Conservation (phyloP, 2,797 vertebrate genomes). For the Notoglanidium macrostoma region DNA sequence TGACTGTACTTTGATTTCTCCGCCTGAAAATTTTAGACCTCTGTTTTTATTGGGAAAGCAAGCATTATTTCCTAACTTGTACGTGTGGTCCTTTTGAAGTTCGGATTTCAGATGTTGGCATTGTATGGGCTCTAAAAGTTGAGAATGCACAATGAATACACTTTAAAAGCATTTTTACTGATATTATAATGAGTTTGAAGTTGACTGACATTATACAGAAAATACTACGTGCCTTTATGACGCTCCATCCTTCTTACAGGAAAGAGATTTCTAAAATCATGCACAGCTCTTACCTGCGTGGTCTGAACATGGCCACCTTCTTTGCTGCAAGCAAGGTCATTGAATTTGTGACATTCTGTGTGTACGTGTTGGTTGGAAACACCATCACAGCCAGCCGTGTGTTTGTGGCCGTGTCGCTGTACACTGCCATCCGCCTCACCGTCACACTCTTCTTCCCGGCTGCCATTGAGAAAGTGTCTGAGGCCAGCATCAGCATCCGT, state of each 20-base stretch:
- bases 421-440: slow-evolving; percentile 85
- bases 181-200: neutral
- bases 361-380: slow-evolving; percentile 85
- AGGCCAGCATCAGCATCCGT: slow-evolving; percentile 85
- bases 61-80: neutral
- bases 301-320: slow-evolving; percentile 92
- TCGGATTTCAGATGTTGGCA: neutral
- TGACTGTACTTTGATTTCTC: neutral
- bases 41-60: neutral
- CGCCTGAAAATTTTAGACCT: neutral
- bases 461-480: slow-evolving; percentile 87
- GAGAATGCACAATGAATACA: neutral
- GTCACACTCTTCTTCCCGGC: slow-evolving; percentile 92
- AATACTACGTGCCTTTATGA: neutral
- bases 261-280: slow-evolving; percentile 90
- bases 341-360: slow-evolving; percentile 87
- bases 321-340: slow-evolving; percentile 91
- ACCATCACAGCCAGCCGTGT: slow-evolving; percentile 83
- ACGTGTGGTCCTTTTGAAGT: neutral
- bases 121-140: neutral
- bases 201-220: neutral
- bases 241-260: slow-evolving; percentile 68
- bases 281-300: slow-evolving; percentile 91
- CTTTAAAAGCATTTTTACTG: neutral
- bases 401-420: slow-evolving; percentile 90